Conservation (phyloP, 1,140 invertebrate genomes). For the Atta cephalotes region DNA sequence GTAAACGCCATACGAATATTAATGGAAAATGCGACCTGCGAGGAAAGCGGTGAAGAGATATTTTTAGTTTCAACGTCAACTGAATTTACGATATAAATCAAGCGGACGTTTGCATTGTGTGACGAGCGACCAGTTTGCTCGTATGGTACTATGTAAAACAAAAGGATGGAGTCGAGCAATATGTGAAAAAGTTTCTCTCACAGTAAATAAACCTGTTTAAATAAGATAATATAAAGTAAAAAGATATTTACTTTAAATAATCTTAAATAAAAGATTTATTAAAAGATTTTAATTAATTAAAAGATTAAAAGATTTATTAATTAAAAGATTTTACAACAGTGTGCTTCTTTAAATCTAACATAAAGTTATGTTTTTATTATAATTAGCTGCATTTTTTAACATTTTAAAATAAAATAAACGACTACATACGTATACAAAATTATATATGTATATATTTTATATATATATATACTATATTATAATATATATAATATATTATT, state of each 20-base stretch:
- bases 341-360: background rate
- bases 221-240: background rate
- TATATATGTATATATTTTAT: background rate
- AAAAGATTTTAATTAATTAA: background rate
- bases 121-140: background rate
- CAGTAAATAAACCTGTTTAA: background rate
- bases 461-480: too few relatives aligned
- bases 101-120: conserved; percentile 9
- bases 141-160: background rate
- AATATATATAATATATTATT: too few relatives aligned
- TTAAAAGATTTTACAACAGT: background rate
- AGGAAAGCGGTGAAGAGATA: background rate
- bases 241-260: conserved; percentile 2
- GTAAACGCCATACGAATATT: background rate
- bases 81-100: conserved; percentile 32
- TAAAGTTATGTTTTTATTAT: background rate
- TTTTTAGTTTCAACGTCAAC: conserved; percentile 28
- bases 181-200: background rate
- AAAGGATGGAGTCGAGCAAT: background rate
- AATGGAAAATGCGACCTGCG: background rate
- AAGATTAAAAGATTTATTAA: too few relatives aligned
- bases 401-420: background rate
- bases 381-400: background rate
- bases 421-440: background rate
- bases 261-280: background rate